phyloP scores from a whole-genome alignment of 2,888 invertebrate species.

The Ophioninae sp. region DNA sequence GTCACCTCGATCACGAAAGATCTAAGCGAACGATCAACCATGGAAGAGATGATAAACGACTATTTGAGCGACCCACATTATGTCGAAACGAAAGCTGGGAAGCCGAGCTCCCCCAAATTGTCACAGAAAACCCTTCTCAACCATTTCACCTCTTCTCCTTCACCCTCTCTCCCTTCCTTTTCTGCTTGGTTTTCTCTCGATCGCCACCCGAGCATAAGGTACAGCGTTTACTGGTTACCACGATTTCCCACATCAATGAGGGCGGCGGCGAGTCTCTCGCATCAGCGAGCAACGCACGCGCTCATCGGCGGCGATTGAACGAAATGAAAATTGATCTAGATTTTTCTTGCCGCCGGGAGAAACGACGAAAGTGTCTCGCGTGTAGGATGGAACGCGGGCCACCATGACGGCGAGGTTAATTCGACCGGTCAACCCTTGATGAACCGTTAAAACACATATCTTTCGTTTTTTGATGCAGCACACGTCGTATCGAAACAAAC shows the following conservation, averaged over 20 bases:
- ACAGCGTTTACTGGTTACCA: conserved; percentile 45
- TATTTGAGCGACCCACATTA: conserved; percentile 58
- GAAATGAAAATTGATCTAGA: conserved; percentile 64
- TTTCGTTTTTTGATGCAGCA: conserved; percentile 27
- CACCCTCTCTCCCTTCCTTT: neutral
- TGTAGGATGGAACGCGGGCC: conserved; percentile 50
- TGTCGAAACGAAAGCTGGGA: conserved; percentile 40
- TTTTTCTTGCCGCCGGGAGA: conserved; percentile 48
- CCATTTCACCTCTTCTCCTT: too few species aligned
- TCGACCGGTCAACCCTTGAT: conserved; percentile 41
- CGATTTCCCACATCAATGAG: conserved; percentile 66
- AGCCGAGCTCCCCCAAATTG: conserved; percentile 46
- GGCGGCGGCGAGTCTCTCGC: conserved; percentile 49
- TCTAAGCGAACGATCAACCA: conserved; percentile 29
- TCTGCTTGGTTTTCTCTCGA: conserved; percentile 23
- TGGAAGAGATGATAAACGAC: conserved; percentile 48
- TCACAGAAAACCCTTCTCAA: conserved; percentile 46
- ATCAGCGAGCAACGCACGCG: conserved; percentile 41
- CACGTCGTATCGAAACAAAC: conserved; percentile 28
- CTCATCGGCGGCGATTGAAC: conserved; percentile 49
- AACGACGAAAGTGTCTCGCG: conserved; percentile 39
- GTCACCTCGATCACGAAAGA: conserved; percentile 18
- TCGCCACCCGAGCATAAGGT: conserved; percentile 31
- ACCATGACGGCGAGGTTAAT: conserved; percentile 55
- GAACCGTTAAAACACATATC: conserved; percentile 21